A percentile compares a stretch with the other conserved stretches of the same genome.
These are phyloP conservation scores for Cosmia trapezina DNA, from an alignment of 2,888 invertebrate species.

Conservation along the genomic window DNA sequence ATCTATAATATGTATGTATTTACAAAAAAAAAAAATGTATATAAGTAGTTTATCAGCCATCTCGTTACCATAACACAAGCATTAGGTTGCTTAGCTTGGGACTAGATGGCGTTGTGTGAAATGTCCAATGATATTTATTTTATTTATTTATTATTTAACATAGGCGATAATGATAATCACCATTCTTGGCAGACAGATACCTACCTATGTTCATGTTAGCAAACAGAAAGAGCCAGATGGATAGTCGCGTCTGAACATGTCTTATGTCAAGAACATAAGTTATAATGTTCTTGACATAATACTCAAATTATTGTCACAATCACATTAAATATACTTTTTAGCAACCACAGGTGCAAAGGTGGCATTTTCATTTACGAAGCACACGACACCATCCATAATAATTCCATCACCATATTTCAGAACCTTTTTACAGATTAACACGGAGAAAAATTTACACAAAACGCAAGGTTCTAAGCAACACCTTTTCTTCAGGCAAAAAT, in stretches of 20 bases:
- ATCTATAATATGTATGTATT: too few relatives aligned
- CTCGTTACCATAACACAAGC: too few relatives aligned
- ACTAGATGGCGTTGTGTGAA: too few relatives aligned
- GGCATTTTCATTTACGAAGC: background rate
- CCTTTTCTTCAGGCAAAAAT: constrained; percentile 38
- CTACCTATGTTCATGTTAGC: background rate
- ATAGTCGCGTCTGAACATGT: background rate
- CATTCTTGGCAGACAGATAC: background rate
- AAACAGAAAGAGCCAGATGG: background rate
- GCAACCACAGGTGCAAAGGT: background rate
- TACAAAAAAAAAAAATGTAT: too few relatives aligned
- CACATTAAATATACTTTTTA: background rate
- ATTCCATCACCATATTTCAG: constrained; percentile 21
- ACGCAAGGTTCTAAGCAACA: constrained; percentile 9
- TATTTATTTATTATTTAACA: too few relatives aligned
- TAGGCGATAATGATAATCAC: background rate
- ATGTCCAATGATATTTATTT: too few relatives aligned
- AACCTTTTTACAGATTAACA: constrained; percentile 50
- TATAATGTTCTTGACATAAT: background rate
- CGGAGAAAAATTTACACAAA: background rate
- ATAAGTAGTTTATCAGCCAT: too few relatives aligned
- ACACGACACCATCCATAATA: background rate
- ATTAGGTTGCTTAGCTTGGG: too few relatives aligned
- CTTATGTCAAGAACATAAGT: background rate
- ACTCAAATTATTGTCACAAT: background rate